Evolutionary conservation across 2,797 vertebrate genomes (phyloP).

Genomic region (Chaetodon trifasciatus): DNA sequence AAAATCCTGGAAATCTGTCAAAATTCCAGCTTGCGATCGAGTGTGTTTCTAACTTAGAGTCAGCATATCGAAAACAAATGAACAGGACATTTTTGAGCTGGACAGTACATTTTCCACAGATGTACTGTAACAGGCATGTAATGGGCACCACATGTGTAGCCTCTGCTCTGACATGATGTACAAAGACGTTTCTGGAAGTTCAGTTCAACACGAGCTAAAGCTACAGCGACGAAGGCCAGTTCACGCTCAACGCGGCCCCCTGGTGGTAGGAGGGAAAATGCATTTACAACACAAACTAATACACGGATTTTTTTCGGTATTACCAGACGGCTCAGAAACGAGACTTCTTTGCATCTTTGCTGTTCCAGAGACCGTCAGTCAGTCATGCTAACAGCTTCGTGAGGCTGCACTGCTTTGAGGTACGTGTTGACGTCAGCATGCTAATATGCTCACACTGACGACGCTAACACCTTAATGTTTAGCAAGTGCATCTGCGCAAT

Average conservation of each 20-base stretch:
- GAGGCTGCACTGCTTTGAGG: background rate
- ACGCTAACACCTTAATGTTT: background rate
- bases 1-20: slow-evolving; percentile 22
- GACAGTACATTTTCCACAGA: slow-evolving; percentile 12
- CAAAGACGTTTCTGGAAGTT: background rate
- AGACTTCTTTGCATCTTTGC: too few species aligned
- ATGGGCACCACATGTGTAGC: slow-evolving; percentile 8
- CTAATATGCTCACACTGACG: too few species aligned
- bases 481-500: too few species aligned
- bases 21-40: slow-evolving; percentile 24
- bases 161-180: background rate
- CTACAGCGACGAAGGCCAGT: background rate
- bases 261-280: background rate
- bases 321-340: background rate
- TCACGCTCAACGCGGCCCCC: background rate
- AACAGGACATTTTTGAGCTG: background rate
- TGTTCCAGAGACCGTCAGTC: too few species aligned
- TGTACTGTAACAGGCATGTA: slow-evolving; percentile 9
- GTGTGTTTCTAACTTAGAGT: slow-evolving; percentile 6
- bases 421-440: background rate
- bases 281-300: background rate
- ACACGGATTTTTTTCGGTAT: background rate
- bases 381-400: background rate
- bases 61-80: background rate
- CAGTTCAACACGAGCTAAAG: background rate